Conservation (phyloP, 2,888 invertebrate genomes). For the Brachyptera risi region DNA sequence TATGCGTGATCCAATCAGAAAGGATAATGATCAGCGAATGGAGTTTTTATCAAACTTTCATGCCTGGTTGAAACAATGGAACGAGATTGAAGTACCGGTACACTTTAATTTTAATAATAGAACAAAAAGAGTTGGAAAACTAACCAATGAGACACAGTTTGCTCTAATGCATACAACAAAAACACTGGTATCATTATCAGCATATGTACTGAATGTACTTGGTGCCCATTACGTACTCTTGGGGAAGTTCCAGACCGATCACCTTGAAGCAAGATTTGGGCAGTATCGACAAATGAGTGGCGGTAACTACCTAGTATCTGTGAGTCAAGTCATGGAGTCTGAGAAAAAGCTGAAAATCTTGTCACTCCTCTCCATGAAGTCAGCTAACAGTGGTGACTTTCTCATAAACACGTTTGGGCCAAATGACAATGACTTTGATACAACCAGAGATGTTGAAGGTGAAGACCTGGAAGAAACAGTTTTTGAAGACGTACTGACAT, state of each 20-base stretch:
- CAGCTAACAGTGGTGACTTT: not conserved
- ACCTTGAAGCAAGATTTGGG: conserved; percentile 32
- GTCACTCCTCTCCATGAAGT: not conserved
- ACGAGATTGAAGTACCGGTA: not conserved
- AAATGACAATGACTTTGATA: not conserved
- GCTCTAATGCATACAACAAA: not conserved
- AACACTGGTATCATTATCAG: not conserved
- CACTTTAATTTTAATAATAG: not conserved
- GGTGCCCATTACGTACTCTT: conserved; percentile 27
- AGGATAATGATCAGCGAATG: not conserved
- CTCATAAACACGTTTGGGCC: not conserved
- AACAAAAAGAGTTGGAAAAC: not conserved
- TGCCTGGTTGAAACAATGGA: not conserved
- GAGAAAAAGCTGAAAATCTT: conserved; percentile 26
- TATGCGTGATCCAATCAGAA: not conserved
- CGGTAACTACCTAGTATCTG: conserved; percentile 28
- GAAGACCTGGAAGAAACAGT: not conserved
- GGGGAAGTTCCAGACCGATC: conserved; percentile 34
- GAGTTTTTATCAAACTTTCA: not conserved
- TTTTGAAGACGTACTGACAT: not conserved
- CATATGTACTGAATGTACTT: not conserved
- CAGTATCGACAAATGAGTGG: conserved; percentile 32
- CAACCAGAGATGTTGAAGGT: not conserved
- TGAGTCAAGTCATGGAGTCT: conserved; percentile 27
- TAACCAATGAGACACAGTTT: not conserved